Evolutionary conservation across 1,140 invertebrate species (phyloP).

Genomic region (Drosophila pseudoananassae): DNA sequence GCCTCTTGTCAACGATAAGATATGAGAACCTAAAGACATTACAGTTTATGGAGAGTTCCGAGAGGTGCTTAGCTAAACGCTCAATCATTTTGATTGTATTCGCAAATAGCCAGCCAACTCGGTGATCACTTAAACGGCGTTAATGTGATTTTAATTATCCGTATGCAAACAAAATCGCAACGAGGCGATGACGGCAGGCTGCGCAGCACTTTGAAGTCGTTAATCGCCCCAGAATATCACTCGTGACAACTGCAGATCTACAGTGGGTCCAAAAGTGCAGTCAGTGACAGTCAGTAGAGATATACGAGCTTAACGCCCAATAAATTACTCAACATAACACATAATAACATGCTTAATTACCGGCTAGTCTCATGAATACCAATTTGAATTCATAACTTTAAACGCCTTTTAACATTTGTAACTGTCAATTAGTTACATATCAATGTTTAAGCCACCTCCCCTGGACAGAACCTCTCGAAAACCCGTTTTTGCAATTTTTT

Average conservation of each 20-base stretch:
- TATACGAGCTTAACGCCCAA: neutral
- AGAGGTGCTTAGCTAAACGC: conserved; percentile 19
- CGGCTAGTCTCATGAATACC: conserved; percentile 3
- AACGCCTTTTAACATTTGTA: conserved; percentile 50
- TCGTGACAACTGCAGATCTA: conserved; percentile 22
- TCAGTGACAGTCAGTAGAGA: neutral
- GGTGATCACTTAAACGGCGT: conserved; percentile 40
- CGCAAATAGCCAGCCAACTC: conserved; percentile 34
- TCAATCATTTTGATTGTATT: conserved; percentile 34
- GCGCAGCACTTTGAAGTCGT: conserved; percentile 46
- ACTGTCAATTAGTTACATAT: conserved; percentile 49
- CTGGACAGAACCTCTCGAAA: conserved; percentile 28
- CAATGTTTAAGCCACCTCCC: conserved; percentile 12
- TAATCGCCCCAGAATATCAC: conserved; percentile 41
- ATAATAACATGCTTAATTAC: conserved; percentile 20
- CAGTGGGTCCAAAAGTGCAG: conserved; percentile 4
- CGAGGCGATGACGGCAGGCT: conserved; percentile 32
- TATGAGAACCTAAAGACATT: neutral
- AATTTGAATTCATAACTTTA: conserved; percentile 25
- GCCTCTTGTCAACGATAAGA: neutral
- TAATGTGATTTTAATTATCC: conserved; percentile 75
- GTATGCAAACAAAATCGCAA: conserved; percentile 60
- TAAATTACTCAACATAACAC: conserved; percentile 2
- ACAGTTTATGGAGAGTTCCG: conserved; percentile 3
- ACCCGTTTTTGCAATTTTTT: conserved; percentile 42